phyloP scores from a whole-genome alignment of 1,140 invertebrate species.

The Colletes gigas region DNA sequence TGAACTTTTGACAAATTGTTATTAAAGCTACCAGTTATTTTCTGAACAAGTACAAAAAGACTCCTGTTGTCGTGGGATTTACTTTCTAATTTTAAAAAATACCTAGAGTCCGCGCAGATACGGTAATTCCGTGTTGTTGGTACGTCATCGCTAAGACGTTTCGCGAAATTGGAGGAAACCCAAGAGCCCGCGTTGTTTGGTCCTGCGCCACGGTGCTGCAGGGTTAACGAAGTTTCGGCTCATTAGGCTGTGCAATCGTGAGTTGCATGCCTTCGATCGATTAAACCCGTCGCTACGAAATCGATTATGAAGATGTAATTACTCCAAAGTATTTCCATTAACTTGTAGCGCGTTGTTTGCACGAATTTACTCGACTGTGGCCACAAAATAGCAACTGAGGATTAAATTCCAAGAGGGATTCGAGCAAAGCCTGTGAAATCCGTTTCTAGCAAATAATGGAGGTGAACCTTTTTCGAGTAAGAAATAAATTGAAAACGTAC shows the following conservation, averaged over 20 bases:
- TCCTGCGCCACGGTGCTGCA: background rate
- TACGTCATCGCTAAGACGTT: slow-evolving; percentile 18
- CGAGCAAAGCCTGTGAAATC: background rate
- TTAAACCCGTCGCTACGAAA: slow-evolving; percentile 22
- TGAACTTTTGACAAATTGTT: too few species aligned
- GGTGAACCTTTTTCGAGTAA: too few species aligned
- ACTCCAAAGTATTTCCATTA: slow-evolving; percentile 37
- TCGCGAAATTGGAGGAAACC: slow-evolving; percentile 1
- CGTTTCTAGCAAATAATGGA: too few species aligned
- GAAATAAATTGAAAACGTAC: too few species aligned
- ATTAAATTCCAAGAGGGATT: background rate
- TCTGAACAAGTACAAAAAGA: too few species aligned
- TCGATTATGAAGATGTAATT: slow-evolving; percentile 43
- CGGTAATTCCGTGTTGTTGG: background rate
- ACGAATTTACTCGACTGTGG: background rate
- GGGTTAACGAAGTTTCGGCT: slow-evolving; percentile 39
- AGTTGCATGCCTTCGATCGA: slow-evolving; percentile 31
- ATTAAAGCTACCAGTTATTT: too few species aligned
- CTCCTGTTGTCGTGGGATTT: background rate
- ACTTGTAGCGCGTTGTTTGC: background rate
- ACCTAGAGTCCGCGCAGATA: background rate
- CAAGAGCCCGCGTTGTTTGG: background rate
- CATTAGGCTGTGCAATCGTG: slow-evolving; percentile 26
- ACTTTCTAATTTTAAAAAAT: background rate
- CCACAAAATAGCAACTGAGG: background rate